A percentile compares a stretch with the other conserved stretches of the same genome.
These are phyloP conservation scores for Cassiopea andromeda DNA, from an alignment of 30 jellyfish, hydroid and myxozoan genomes.

Conservation along the genomic window DNA sequence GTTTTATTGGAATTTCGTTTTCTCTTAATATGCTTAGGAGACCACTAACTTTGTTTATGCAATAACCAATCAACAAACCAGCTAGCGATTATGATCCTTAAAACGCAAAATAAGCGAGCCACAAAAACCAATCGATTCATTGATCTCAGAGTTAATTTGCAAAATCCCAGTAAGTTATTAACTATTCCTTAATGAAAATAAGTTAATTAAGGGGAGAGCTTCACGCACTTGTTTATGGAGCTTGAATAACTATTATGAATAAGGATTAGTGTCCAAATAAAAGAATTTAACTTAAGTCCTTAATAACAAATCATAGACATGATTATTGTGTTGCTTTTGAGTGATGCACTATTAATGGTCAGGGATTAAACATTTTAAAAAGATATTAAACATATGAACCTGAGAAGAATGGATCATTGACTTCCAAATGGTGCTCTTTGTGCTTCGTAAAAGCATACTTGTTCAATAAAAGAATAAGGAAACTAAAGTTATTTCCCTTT, in stretches of 20 bases:
- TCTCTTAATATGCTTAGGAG: neutral
- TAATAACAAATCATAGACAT: neutral
- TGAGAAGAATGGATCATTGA: too few species aligned
- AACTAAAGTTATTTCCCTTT: too few species aligned
- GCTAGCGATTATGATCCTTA: neutral
- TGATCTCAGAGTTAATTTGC: neutral
- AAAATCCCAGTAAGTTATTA: neutral
- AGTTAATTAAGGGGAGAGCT: neutral
- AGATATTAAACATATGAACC: too few species aligned
- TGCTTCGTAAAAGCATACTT: too few species aligned
- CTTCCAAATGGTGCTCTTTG: too few species aligned
- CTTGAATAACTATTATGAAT: neutral
- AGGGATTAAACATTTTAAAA: too few species aligned
- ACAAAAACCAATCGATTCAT: neutral
- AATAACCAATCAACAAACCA: constrained; percentile 1
- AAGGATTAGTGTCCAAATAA: neutral
- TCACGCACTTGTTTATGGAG: neutral
- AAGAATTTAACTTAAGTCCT: neutral
- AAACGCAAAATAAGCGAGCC: neutral
- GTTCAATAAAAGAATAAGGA: too few species aligned
- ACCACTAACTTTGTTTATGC: constrained; percentile 7
- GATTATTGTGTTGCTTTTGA: too few species aligned
- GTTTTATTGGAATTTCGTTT: neutral
- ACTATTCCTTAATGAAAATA: neutral
- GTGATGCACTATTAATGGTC: too few species aligned